Evolutionary conservation across 30 jellyfish, hydroid and myxozoan species (phyloP), one percentile per base, ranked within the genome.

Genomic region (Turritopsis dohrnii): DNA sequence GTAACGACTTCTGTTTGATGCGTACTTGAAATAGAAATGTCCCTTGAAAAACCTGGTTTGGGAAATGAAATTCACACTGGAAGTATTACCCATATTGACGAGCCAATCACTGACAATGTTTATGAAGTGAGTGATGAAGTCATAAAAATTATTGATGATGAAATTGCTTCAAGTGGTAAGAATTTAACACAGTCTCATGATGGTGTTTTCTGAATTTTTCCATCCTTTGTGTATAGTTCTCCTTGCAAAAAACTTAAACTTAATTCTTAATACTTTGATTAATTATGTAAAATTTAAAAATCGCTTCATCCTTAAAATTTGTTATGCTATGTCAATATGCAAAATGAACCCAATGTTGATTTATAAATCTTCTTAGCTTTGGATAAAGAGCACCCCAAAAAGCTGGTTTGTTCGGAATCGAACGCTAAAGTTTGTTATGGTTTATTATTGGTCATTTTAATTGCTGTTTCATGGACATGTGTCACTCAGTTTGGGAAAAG

Each of bases 381-480:
- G 31, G 60, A 31, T 26, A 72, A 52, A 26, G 18, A 31, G 1
- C 20, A 31, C 52, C 18, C 7, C 31, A 76, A 28, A 5, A 24
- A 17, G 4, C 52, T 31, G 25, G 81, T 81, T 26, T 80, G 87
- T 65, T 53, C 81, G 1, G 82, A 30, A 0, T 53, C 82, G 0
- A 26, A 52, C 7, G 20, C 28, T 4, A 53, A 60, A n/a, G 81
- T 91, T 9, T 22, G 82, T 8, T 79, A 74, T 76, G 97, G 97
- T 13, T 54, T 87, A 3, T 83, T 87, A 24, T 65, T 91, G 52
- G 96, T 91, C 26, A 30, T 91, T 23, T 53, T 88, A 21, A 87
- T 91, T 28, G 93, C 97, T 4, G 13, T 86, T n/a, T 91, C 97
- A n/a, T 83, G 96, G 93, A 89, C 84, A 29, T 96, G 94, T 18